These are phyloP conservation scores for Drosophila kohkoa DNA, from an alignment of 1,140 invertebrate genomes.

Conservation along the genomic window DNA sequence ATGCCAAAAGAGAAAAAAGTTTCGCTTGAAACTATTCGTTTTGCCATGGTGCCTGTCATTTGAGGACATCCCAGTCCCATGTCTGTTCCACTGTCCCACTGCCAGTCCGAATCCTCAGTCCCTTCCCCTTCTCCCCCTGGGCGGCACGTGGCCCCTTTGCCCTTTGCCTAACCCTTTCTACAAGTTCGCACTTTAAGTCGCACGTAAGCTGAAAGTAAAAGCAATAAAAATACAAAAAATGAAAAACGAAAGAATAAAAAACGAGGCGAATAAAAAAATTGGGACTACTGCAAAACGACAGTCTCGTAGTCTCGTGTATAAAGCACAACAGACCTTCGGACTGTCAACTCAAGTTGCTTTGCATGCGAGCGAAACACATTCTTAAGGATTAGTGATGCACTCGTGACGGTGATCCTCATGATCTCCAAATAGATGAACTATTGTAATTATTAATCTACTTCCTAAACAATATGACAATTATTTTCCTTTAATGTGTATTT, in stretches of 20 bases:
- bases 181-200: slow-evolving; percentile 59
- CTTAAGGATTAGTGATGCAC: slow-evolving; percentile 21
- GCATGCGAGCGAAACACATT: slow-evolving; percentile 38
- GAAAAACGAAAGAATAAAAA: not conserved
- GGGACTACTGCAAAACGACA: slow-evolving; percentile 42
- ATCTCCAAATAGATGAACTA: not conserved
- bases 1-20: slow-evolving; percentile 23
- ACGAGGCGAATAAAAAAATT: slow-evolving; percentile 28
- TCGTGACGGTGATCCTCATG: slow-evolving; percentile 6
- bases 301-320: not conserved
- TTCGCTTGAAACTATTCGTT: slow-evolving; percentile 40
- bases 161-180: slow-evolving; percentile 44
- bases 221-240: slow-evolving; percentile 41
- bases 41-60: slow-evolving; percentile 38
- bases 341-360: slow-evolving; percentile 50
- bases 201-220: slow-evolving; percentile 59
- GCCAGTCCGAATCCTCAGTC: not conserved
- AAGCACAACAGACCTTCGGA: slow-evolving; percentile 34
- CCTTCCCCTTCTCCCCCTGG: too few species aligned
- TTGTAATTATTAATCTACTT: too few species aligned
- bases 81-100: not conserved
- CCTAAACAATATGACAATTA: too few species aligned
- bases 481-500: too few species aligned
- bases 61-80: slow-evolving; percentile 26
- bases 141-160: slow-evolving; percentile 14